These are phyloP conservation scores for Euphydryas editha DNA, from an alignment of 2,888 invertebrate genomes.

Conservation along the genomic window DNA sequence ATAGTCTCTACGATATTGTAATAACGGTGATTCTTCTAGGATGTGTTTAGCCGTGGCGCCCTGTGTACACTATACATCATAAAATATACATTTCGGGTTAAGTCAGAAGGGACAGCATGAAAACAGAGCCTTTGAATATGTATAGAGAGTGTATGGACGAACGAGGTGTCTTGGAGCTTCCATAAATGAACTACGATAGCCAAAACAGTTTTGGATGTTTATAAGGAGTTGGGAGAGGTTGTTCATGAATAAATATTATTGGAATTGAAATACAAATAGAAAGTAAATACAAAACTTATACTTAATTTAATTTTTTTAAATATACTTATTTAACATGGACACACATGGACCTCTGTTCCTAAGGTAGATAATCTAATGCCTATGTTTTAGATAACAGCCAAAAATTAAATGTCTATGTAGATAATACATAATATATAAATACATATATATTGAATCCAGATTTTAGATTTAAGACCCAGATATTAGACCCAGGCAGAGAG, in stretches of 20 bases:
- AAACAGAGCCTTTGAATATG: constrained; percentile 64
- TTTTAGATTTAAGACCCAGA: no score
- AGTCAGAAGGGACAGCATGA: constrained; percentile 49
- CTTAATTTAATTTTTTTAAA: no score
- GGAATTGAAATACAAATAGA: neutral
- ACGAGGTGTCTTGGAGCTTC: constrained; percentile 35
- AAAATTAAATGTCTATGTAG: no score
- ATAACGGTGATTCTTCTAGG: neutral
- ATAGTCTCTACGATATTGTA: constrained; percentile 42
- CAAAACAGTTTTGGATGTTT: constrained; percentile 16
- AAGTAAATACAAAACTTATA: no score
- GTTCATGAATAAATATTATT: constrained; percentile 1
- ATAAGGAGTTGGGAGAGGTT: constrained; percentile 17
- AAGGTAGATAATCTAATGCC: no score
- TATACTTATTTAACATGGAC: no score
- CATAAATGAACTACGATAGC: constrained; percentile 29
- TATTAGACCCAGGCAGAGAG: no score
- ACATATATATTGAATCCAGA: no score
- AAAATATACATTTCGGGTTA: constrained; percentile 78
- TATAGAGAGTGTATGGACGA: constrained; percentile 46
- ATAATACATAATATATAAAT: no score
- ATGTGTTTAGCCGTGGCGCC: constrained; percentile 50
- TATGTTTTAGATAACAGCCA: no score
- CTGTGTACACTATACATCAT: constrained; percentile 71
- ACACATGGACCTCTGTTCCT: no score